Base-by-base conservation (phyloP, 92 coral and sea anemone genomes). In the Desmophyllum pertusum region DNA sequence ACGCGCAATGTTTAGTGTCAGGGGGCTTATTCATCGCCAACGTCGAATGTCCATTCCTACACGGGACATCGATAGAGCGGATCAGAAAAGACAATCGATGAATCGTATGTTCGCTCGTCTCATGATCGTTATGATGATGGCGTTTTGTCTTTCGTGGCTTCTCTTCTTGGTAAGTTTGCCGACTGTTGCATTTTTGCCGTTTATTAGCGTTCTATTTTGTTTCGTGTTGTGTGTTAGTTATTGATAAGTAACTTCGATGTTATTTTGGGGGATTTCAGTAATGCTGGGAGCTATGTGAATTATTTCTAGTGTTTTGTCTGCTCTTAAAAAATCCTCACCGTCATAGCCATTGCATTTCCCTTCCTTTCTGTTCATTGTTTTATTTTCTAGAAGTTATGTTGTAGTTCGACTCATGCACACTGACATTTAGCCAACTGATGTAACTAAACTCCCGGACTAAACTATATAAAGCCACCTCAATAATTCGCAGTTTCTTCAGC, bases 81-180 rank as follows among this genome's bases (percentile, higher is more conserved):
- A 81, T 19, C 75, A 5, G 25, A 80, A 77, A 41, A 66, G 77
- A n/a, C 89, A 81, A 5, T 76, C 76, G 13, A 85, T 89, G 90
- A 89, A 89, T 31, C 81, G 73, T 17, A 89, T 89, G 93, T 89
- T 89, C 61, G 93, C 93, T 59, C 87, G 93, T 1, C 79, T 89
- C 66, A 89, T 89, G 93, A 81, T 89, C 23, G 93, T 86, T 1
- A 83, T 89, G 70, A 85, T 89, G 93, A 52, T 89, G 2, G 79
- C 71, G 23, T 89, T 89, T 41, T 86, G 84, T 40, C 8, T 89
- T 15, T 89, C 93, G 31, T 89, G 93, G 93, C 80, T 89, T 9
- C 64, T 85, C 46, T 89, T 89, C 79, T 71, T 89, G 93, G 93
- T 89, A 81, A 89, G 93, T 89, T 36, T 37, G 5, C 6, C 4